Percentiles rank a stretch among this genome's conserved stretches.
phyloP scores from a whole-genome alignment of 2,797 vertebrate genomes.

The Knipowitschia caucasica region DNA sequence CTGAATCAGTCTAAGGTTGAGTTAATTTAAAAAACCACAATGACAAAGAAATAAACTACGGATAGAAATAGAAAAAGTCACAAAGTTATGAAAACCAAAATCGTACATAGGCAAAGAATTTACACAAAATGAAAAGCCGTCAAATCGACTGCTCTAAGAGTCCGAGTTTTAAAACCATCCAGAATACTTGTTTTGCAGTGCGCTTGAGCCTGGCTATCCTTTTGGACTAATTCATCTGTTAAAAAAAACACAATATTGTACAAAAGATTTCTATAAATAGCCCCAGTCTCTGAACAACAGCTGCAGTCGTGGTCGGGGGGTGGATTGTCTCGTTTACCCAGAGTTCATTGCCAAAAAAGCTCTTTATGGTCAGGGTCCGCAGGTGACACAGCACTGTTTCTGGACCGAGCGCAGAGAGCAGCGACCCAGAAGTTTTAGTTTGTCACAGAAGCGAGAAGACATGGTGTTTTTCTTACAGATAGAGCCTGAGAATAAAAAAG shows the following conservation, averaged over 20 bases:
- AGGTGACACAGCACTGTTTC: constrained; percentile 78
- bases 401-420: constrained; percentile 74
- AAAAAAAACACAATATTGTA: background rate
- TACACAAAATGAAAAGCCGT: too few species aligned
- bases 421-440: constrained; percentile 75
- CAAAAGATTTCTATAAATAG: constrained; percentile 1
- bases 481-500: constrained; percentile 33
- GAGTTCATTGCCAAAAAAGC: background rate
- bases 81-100: too few species aligned
- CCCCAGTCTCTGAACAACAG: background rate
- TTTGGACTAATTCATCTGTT: background rate
- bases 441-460: constrained; percentile 77
- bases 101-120: too few species aligned
- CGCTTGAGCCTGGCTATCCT: background rate
- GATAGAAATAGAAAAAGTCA: too few species aligned
- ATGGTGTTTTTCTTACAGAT: constrained; percentile 76
- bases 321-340: background rate
- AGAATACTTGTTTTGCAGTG: too few species aligned
- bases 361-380: constrained; percentile 38
- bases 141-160: too few species aligned
- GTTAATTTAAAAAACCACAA: too few species aligned
- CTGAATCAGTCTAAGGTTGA: too few species aligned
- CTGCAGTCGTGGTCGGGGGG: constrained; percentile 2
- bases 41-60: too few species aligned
- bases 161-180: too few species aligned